These are phyloP conservation scores for Diarsia dahlii DNA, from an alignment of 2,888 invertebrate genomes.

Conservation along the genomic window DNA sequence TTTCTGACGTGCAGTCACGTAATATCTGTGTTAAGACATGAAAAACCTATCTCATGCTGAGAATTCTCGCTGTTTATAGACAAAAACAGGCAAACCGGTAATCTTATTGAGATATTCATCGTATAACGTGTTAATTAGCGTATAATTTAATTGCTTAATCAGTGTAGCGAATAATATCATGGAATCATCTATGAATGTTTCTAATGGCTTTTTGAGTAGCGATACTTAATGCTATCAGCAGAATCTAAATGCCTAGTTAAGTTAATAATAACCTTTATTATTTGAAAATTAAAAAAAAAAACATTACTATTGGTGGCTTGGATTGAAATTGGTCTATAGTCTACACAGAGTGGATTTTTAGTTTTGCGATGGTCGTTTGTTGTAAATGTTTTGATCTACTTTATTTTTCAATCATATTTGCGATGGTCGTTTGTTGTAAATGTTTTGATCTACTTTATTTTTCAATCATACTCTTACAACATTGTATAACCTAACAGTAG, in stretches of 20 bases:
- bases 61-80: neutral
- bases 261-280: neutral
- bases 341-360: neutral
- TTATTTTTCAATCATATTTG: no score
- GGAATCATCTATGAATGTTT: neutral
- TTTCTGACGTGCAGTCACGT: neutral
- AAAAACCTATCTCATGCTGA: neutral
- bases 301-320: neutral
- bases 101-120: constrained; percentile 36
- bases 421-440: neutral
- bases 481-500: neutral
- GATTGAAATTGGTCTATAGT: neutral
- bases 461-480: neutral
- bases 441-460: neutral
- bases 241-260: neutral
- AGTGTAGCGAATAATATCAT: constrained; percentile 2
- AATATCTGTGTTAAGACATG: neutral
- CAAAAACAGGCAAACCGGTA: constrained; percentile 10
- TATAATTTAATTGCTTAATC: constrained; percentile 32
- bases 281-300: neutral
- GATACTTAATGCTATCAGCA: neutral
- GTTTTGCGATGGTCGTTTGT: neutral
- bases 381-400: neutral
- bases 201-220: constrained; percentile 4
- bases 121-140: constrained; percentile 25